Evolutionary conservation across 1,140 invertebrate genomes (phyloP), one percentile per base, ranked within the genome.

Genomic region (Aphidius ervi): DNA sequence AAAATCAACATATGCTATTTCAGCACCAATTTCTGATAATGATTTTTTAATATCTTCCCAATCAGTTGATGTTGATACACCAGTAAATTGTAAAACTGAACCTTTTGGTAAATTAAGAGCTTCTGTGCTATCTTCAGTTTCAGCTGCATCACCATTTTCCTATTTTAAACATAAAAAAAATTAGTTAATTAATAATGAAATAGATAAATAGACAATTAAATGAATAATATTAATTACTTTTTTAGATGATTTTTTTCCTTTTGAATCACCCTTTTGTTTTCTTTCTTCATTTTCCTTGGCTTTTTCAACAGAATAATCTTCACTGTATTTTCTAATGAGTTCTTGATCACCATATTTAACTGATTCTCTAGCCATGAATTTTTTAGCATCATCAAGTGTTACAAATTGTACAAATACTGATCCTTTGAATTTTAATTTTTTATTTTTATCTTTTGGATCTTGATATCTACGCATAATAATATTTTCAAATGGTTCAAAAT

Each of bases 361-460:
- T 41, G 79, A 81, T 65, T 88, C 85, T 47, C 75, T 68, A 20
- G 83, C 82, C 56, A 93, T 72, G 67, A 90, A 88, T 48, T 80
- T 76, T 65, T 89, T 85, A 10, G 87, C 87, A 66, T 85, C 83
- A 56, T 94, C 91, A 55, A 86, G 80, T 40, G 84, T 89, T 67
- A 86, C 84, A 70, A 95, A 97, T 4, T 90, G 88, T 23, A 89
- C 84, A 81, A 95, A 95, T 54, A 95, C 85, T 6, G 94, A 97
- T 47, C 95, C 95, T 81, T 98, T 93, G 70, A 94, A 95, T 43
- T 83, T 76, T 53, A 82, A 80, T 46, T 83, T 82, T 68, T 90
- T 89, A 6, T 83, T 77, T 62, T 84, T 86, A 66, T 90, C 87
- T 45, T 78, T 31, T 3, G 2, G 5, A 50, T 48, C 46, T 43